Conservation (phyloP, 2,113 vertebrate genomes). For the Hippotragus niger region DNA sequence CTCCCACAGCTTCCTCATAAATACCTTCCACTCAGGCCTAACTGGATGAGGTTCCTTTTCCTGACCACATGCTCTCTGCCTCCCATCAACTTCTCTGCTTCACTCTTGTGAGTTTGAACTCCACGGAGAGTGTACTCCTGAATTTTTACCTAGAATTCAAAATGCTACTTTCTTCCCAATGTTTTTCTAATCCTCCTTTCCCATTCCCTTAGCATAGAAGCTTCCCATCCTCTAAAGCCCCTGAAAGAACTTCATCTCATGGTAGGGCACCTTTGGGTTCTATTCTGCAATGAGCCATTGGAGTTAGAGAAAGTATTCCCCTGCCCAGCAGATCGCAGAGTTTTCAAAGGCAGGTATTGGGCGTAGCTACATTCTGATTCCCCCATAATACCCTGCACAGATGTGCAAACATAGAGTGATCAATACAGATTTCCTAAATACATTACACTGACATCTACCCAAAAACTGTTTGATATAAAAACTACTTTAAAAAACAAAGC, state of each 20-base stretch:
- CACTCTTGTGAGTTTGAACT: fast-evolving
- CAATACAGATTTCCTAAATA: background rate
- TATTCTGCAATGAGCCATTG: background rate
- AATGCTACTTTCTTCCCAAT: background rate
- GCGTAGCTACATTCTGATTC: background rate
- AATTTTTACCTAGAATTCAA: background rate
- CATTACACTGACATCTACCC: background rate
- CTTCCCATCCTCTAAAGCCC: background rate
- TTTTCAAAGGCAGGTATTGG: background rate
- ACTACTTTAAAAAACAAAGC: background rate
- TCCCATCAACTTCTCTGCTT: background rate
- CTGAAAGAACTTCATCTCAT: background rate
- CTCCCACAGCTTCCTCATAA: background rate
- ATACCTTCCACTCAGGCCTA: background rate
- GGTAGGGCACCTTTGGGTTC: background rate
- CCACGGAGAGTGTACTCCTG: background rate
- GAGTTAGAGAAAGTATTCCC: background rate
- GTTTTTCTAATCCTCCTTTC: background rate
- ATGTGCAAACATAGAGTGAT: background rate
- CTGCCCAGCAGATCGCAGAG: background rate
- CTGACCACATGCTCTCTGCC: background rate
- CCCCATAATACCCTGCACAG: background rate
- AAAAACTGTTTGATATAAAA: background rate
- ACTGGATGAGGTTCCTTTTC: background rate
- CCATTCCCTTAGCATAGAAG: background rate